Conservation (phyloP, 2,113 vertebrate genomes). For the Saimiri boliviensis region DNA sequence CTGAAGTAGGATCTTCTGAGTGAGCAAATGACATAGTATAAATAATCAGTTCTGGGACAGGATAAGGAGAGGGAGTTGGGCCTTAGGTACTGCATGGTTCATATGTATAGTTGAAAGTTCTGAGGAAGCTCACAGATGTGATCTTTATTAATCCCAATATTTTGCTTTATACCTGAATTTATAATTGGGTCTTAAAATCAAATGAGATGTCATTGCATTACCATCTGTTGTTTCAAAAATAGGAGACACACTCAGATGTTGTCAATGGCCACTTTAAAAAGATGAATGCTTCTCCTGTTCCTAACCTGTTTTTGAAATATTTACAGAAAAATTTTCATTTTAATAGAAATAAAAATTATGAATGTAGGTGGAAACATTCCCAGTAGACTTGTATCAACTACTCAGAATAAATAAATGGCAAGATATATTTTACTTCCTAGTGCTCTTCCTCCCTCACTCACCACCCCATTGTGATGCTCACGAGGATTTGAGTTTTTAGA, state of each 20-base stretch:
- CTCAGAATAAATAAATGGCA: background rate
- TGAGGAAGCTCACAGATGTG: background rate
- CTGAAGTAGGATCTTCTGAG: background rate
- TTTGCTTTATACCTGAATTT: constrained; percentile 57
- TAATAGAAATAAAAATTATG: background rate
- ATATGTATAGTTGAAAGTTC: background rate
- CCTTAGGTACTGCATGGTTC: background rate
- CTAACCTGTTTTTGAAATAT: background rate
- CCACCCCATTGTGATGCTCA: rapidly evolving
- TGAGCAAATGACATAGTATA: background rate
- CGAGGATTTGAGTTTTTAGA: background rate
- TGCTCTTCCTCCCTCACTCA: background rate
- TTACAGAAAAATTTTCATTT: background rate
- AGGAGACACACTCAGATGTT: background rate
- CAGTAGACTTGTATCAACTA: background rate
- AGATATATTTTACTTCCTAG: background rate
- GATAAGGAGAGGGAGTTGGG: background rate
- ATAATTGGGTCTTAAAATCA: constrained; percentile 48
- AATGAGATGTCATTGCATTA: background rate
- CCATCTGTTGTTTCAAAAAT: constrained; percentile 11
- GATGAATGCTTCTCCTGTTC: background rate
- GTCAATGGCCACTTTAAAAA: background rate
- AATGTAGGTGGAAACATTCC: background rate
- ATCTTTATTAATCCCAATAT: constrained; percentile 50
- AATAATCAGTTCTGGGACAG: background rate